These are phyloP conservation scores for Cuculus canorus DNA, from an alignment of 2,797 vertebrate genomes.

Conservation along the genomic window DNA sequence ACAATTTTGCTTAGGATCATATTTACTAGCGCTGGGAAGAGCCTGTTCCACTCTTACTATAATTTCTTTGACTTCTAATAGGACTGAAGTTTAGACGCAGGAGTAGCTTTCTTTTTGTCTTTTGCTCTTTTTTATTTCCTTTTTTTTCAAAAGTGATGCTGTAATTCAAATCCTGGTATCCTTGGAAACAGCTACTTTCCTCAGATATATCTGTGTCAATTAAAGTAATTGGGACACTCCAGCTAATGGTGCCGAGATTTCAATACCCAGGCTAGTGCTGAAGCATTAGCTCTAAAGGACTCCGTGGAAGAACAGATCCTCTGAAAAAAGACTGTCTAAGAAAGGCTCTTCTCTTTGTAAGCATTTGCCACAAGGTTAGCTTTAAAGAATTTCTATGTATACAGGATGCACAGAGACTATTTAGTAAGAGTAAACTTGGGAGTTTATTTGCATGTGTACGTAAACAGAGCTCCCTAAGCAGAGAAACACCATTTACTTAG, in stretches of 20 bases:
- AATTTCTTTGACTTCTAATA: background rate
- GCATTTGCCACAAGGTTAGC: background rate
- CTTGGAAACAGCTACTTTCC: constrained; percentile 55
- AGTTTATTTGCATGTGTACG: background rate
- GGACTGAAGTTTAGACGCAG: background rate
- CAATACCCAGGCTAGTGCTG: constrained; percentile 23
- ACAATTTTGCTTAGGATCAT: background rate
- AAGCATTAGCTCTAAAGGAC: background rate
- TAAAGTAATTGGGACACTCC: constrained; percentile 66
- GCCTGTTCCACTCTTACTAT: background rate
- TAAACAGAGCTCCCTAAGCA: background rate
- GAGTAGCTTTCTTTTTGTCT: background rate
- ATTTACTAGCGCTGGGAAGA: background rate
- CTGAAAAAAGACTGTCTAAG: background rate
- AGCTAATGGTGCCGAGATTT: constrained; percentile 40
- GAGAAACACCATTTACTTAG: background rate
- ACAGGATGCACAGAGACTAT: background rate
- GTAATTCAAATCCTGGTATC: constrained; percentile 43
- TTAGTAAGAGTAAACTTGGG: background rate
- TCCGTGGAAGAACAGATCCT: background rate
- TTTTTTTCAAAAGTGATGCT: background rate
- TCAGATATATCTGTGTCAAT: constrained; percentile 41
- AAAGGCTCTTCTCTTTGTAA: background rate
- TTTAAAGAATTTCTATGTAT: background rate
- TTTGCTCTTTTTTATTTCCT: no score